A percentile compares a stretch with the other conserved stretches of the same genome.
Evolutionary conservation across 2,113 vertebrate species (phyloP).

Genomic region (Notothenia rossii): DNA sequence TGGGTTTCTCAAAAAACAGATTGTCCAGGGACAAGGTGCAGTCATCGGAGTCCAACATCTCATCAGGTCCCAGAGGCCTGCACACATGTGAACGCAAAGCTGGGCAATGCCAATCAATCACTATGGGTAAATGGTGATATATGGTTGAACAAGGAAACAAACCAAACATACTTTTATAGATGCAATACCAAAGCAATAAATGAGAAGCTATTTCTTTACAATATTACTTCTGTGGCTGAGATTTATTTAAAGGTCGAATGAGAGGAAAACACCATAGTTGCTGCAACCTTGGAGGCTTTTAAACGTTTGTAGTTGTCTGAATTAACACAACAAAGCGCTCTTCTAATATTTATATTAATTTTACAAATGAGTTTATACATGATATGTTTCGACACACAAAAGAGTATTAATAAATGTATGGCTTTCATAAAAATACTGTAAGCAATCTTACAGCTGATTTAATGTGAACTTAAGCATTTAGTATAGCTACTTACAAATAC

Average conservation of each 20-base stretch:
- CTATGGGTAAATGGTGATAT: background rate
- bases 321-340: background rate
- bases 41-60: conserved; percentile 85
- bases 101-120: background rate
- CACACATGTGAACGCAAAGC: conserved; percentile 4
- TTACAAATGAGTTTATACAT: background rate
- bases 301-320: background rate
- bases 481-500: background rate
- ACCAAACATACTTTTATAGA: background rate
- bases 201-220: background rate
- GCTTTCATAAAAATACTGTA: background rate
- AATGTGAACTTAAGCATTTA: background rate
- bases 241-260: background rate
- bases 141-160: background rate
- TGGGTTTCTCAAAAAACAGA: conserved; percentile 89
- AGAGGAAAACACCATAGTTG: background rate
- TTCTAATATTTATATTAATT: background rate
- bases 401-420: background rate
- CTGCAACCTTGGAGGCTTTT: background rate
- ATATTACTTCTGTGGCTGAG: background rate
- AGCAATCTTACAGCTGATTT: background rate
- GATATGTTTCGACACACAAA: background rate
- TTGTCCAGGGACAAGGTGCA: conserved; percentile 83
- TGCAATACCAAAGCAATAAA: background rate
- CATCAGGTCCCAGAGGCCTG: conserved; percentile 40